Base-by-base conservation (phyloP, 1,140 invertebrate species). In the Tetranychus urticae region DNA sequence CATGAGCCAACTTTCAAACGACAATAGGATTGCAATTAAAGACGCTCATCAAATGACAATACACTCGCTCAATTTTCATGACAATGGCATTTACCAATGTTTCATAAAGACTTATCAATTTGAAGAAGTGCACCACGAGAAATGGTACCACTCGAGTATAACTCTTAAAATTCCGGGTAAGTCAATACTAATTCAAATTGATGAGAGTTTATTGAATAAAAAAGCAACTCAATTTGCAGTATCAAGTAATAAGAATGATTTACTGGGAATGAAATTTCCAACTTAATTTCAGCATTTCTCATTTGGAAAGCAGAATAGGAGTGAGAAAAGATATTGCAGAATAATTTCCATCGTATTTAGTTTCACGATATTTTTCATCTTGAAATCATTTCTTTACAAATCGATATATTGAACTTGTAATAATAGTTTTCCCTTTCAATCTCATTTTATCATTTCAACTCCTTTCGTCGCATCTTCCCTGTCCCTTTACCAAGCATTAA, bases 111-210 rank as follows among this genome's bases (percentile, higher is more conserved):
- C 57, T 31, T 31, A 31, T 31, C 10, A 31, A 42, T 31, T 23
- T 46, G 37, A 58, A 58, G 10, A 45, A 14, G n/a, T 6, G n/a
- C 57, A 58, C 23, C n/a, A 65, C 54, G 62, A 65, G 59, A 64
- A 65, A 35, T 63, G 62, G 7, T 52, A 63, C n/a, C 65, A 65
- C 58, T 55, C 62, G 6, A 59, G 62, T 8, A 59, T 61, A n/a
- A 46, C 58, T 14, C 34, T 67, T 37, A 55, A 60, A 56, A 50
- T 65, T 12, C 60, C 63, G 61, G 66, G 66, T 67, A 61, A 64
- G 47, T 42, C 52, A 45, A 10, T 34, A 10, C 35, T 46, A 42
- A 42, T 56, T 64, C 23, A 23, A 23, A 23, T 23, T 58, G 45
- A 31, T 31, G 59, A 55, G 3, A 12, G 23, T 12, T 13, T 55